Percentiles rank a stretch among this genome's conserved stretches.
phyloP scores from a whole-genome alignment of 2,888 invertebrate genomes.

The Calameuta filiformis region DNA sequence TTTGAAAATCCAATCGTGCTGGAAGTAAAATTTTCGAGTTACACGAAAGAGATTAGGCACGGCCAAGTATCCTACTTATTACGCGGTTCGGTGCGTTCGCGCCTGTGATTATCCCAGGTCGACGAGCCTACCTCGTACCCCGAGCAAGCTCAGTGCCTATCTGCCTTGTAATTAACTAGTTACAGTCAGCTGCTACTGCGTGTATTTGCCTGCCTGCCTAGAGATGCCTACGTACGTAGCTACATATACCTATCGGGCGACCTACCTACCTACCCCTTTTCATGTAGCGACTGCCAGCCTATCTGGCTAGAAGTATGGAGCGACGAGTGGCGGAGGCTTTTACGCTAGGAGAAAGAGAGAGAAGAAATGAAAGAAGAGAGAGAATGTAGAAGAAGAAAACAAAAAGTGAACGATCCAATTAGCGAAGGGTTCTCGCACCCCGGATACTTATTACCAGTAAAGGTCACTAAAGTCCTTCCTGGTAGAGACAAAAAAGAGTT shows the following conservation, averaged over 20 bases:
- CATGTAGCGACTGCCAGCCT: not conserved
- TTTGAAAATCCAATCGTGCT: not conserved
- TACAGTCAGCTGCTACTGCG: slow-evolving; percentile 17
- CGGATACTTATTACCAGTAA: not conserved
- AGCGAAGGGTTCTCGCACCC: slow-evolving; percentile 4
- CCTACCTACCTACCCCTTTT: not conserved
- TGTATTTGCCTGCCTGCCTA: not conserved
- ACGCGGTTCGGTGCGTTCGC: slow-evolving; percentile 33
- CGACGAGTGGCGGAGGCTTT: not conserved
- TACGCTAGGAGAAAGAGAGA: not conserved
- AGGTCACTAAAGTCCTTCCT: not conserved
- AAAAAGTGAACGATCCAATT: slow-evolving; percentile 6
- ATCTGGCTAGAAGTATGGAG: not conserved
- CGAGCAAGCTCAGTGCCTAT: slow-evolving; percentile 18
- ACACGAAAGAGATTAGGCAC: slow-evolving; percentile 33
- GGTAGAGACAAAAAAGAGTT: not conserved
- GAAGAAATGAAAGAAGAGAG: not conserved
- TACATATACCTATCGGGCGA: not conserved
- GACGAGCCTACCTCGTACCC: slow-evolving; percentile 1
- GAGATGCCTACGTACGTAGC: too few species aligned
- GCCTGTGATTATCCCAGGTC: slow-evolving; percentile 34
- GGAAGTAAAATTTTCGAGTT: not conserved
- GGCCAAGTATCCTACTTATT: slow-evolving; percentile 38
- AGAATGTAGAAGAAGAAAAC: not conserved
- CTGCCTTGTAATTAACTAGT: slow-evolving; percentile 32